Percentiles rank a stretch among this genome's conserved stretches.
Conservation (phyloP, 1,140 invertebrate genomes). For the Aphis gossypii region DNA sequence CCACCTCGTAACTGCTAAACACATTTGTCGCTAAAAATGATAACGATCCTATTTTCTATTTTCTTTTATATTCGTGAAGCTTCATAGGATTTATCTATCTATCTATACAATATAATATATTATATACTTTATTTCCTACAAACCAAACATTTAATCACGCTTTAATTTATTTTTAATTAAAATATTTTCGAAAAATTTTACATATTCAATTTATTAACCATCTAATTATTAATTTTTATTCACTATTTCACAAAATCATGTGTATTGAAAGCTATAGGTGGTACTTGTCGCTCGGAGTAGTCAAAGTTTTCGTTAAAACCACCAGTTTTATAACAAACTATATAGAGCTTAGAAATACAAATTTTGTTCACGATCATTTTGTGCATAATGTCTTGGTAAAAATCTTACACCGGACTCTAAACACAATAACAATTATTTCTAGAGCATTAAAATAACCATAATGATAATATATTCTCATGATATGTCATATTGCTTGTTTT, state of each 20-base stretch:
- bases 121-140: not conserved
- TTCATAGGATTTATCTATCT: not conserved
- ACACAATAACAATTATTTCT: slow-evolving; percentile 26
- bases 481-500: slow-evolving; percentile 57
- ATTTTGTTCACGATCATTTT: not conserved
- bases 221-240: not conserved
- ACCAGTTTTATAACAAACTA: not conserved
- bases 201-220: not conserved
- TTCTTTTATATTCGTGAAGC: not conserved
- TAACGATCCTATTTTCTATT: not conserved
- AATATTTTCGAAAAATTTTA: not conserved
- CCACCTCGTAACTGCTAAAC: not conserved
- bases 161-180: slow-evolving; percentile 19
- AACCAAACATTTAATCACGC: not conserved
- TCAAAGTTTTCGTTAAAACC: not conserved
- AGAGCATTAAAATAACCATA: slow-evolving; percentile 46
- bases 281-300: not conserved
- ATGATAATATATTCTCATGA: slow-evolving; percentile 48
- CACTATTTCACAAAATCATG: not conserved
- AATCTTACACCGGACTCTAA: not conserved
- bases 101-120: not conserved
- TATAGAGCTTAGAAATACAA: not conserved
- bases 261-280: not conserved
- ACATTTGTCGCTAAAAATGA: not conserved
- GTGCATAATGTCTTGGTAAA: not conserved